Percentiles rank a stretch among this genome's conserved stretches.
Evolutionary conservation across 2,888 invertebrate genomes (phyloP).

Genomic region (Eupithecia pulchellata): DNA sequence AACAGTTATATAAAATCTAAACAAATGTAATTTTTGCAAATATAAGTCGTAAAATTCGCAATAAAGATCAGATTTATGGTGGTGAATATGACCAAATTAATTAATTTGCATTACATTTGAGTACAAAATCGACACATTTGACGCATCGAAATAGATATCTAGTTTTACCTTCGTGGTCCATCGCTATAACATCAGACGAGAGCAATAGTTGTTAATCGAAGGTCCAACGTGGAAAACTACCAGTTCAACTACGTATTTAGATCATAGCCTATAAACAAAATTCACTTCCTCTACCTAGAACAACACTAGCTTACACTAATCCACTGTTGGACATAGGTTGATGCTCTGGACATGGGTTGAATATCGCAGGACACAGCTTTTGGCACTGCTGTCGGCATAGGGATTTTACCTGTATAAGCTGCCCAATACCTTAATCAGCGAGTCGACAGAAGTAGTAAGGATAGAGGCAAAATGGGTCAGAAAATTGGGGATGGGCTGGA

Average conservation of each 20-base stretch:
- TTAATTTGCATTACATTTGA: conserved; percentile 18
- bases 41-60: conserved; percentile 29
- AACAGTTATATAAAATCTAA: conserved; percentile 22
- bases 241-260: neutral
- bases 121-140: conserved; percentile 3
- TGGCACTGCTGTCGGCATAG: neutral
- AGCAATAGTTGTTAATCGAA: neutral
- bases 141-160: neutral
- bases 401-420: too few relatives aligned
- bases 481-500: too few relatives aligned
- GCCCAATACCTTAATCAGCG: too few relatives aligned
- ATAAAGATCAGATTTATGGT: conserved; percentile 16
- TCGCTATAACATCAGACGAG: neutral
- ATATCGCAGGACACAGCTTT: neutral
- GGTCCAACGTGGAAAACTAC: neutral
- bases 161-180: neutral
- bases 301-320: neutral
- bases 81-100: conserved; percentile 7
- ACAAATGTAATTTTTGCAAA: conserved; percentile 36
- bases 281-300: neutral
- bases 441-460: too few relatives aligned
- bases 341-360: neutral
- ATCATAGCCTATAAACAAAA: neutral
- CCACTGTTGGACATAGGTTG: neutral
- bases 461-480: too few relatives aligned